Evolutionary conservation across 2,888 invertebrate species (phyloP).

Genomic region (Xestobium rufovillosum): DNA sequence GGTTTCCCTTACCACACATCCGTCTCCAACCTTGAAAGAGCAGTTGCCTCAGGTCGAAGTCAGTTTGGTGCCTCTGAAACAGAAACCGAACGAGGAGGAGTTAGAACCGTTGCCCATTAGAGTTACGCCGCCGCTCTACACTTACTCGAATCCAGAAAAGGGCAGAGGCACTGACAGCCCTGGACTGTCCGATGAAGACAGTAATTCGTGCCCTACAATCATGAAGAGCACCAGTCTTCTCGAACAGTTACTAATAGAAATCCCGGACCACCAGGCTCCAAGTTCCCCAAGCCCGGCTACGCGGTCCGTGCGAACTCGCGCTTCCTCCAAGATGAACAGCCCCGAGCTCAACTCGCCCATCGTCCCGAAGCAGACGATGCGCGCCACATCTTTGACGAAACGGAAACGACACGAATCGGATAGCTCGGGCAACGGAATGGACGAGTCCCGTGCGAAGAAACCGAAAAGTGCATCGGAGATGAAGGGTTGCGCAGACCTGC

Average conservation of each 20-base stretch:
- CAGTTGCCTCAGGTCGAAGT: constrained; percentile 28
- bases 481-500: constrained; percentile 41
- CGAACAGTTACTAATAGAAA: constrained; percentile 78
- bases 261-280: constrained; percentile 49
- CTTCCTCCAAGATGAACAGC: constrained; percentile 60
- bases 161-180: constrained; percentile 40
- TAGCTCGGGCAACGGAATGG: constrained; percentile 40
- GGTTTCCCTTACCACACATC: constrained; percentile 22
- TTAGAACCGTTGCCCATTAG: constrained; percentile 61
- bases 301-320: constrained; percentile 53
- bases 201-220: constrained; percentile 34
- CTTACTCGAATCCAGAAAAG: constrained; percentile 69
- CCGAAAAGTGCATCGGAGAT: constrained; percentile 55
- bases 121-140: constrained; percentile 66
- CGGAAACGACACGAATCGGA: constrained; percentile 75
- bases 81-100: constrained; percentile 33
- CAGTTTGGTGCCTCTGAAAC: constrained; percentile 25
- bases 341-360: constrained; percentile 46
- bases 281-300: constrained; percentile 41
- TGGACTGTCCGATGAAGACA: constrained; percentile 33
- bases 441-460: constrained; percentile 36
- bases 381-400: constrained; percentile 45
- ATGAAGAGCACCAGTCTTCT: constrained; percentile 54
- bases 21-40: constrained; percentile 18
- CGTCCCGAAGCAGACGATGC: constrained; percentile 20